A percentile compares a stretch with the other conserved stretches of the same genome.
Conservation (phyloP, 2,113 vertebrate genomes). For the Onychostruthus taczanowskii region DNA sequence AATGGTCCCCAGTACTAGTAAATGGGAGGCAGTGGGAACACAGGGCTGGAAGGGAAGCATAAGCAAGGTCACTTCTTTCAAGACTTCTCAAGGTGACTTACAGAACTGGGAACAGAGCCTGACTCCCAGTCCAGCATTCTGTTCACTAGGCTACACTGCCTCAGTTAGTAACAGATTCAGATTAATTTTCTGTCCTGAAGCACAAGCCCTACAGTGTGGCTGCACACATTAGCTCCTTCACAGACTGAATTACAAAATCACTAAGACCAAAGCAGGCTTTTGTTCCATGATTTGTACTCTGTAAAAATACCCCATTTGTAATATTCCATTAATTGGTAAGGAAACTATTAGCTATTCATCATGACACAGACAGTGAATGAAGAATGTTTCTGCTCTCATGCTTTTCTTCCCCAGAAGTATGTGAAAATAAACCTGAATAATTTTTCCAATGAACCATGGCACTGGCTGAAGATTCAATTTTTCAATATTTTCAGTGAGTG, state of each 20-base stretch:
- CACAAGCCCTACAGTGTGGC: neutral
- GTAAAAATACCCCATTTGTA: neutral
- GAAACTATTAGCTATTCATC: neutral
- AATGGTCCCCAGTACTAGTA: neutral
- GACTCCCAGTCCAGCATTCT: neutral
- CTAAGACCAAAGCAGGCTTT: neutral
- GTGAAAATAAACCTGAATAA: constrained; percentile 84
- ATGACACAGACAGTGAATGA: neutral
- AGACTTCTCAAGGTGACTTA: neutral
- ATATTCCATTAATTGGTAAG: neutral
- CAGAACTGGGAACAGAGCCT: neutral
- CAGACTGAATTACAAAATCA: neutral
- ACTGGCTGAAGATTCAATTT: constrained; percentile 87
- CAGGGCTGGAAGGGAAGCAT: neutral
- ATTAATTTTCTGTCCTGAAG: neutral
- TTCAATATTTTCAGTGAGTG: constrained; percentile 78
- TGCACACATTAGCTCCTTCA: neutral
- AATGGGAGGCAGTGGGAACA: neutral
- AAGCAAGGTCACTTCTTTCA: neutral
- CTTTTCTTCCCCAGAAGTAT: neutral
- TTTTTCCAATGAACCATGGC: constrained; percentile 91
- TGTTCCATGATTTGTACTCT: neutral
- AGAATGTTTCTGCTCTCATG: neutral
- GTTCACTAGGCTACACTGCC: neutral
- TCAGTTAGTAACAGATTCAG: neutral